Base-by-base conservation (phyloP, 2,888 invertebrate species). In the Stenodema calcarata region DNA sequence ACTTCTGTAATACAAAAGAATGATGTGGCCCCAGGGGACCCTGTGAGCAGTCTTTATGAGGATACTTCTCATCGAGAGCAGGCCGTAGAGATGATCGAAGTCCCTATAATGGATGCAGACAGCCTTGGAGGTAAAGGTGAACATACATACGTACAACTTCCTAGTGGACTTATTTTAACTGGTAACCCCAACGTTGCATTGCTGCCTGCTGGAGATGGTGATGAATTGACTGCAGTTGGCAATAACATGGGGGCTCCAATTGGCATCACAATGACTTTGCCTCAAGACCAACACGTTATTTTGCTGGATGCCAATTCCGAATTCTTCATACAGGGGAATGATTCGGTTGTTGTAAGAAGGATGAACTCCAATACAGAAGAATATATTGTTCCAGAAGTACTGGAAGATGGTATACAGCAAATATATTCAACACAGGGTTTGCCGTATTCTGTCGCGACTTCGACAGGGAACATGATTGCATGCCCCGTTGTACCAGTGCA, bases 221-320 rank as follows among this genome's bases (percentile, higher is more conserved):
- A 93, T 90, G 92, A 92, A 0, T 90, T 94, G 83, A 92, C 91
- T 82, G 92, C 92, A 88, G 93, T 94, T 0, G 93, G 93, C 0
- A 92, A 92, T 70, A 93, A 93, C 0, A 92, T 94, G 87, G 93
- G 93, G 0, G 92, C 93, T 0, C 93, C 93, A 23, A 86, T 89
- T 14, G 89, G 88, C 54, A 80, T 89, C 9, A 87, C 88, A 16
- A 88, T 89, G 23, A 80, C 88, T n/a, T 87, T 88, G 69, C 88
- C 89, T 44, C 86, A 88, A 54, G 88, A 88, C 69, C 88, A 88
- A 44, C 87, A 88, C 23, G 89, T 89, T 28, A 89, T 89, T 14
- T 86, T 89, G 23, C 81, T 89, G 14, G 89, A 89, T 86, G 89
- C 87, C 70, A 88, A 88, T 79, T 87, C 88, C 7, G 88, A 88